These are phyloP conservation scores for Corythucha ciliata DNA, from an alignment of 2,888 invertebrate species.

Conservation along the genomic window DNA sequence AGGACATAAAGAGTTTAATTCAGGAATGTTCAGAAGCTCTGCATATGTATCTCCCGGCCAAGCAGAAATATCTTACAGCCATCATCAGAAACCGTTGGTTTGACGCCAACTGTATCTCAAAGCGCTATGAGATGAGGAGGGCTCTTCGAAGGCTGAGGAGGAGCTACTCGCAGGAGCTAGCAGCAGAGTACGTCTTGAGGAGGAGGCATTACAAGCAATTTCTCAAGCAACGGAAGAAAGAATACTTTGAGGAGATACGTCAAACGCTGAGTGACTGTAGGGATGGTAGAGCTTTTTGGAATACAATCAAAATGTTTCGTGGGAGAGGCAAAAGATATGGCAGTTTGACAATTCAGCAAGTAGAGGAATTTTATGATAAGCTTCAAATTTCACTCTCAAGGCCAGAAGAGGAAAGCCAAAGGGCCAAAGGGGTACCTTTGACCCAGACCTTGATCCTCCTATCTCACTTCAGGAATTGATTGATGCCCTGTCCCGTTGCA, in stretches of 20 bases:
- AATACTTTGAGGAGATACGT: not conserved
- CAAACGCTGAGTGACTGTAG: not conserved
- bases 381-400: not conserved
- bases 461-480: not conserved
- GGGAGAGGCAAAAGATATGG: not conserved
- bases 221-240: not conserved
- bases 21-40: not conserved
- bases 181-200: not conserved
- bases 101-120: not conserved
- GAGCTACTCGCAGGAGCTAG: not conserved
- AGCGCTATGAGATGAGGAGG: not conserved
- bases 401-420: not conserved
- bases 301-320: conserved; percentile 2
- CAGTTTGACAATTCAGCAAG: not conserved
- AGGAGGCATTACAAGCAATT: not conserved
- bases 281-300: conserved; percentile 4
- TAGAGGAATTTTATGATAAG: not conserved
- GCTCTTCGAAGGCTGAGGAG: not conserved
- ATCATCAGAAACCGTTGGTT: conserved; percentile 1
- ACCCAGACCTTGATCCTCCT: not conserved
- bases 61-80: not conserved
- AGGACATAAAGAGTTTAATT: not conserved
- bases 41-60: not conserved
- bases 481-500: not conserved
- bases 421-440: too few species aligned